phyloP scores from a whole-genome alignment of 2,888 invertebrate genomes.

The Eueremaeus valkanovi region DNA sequence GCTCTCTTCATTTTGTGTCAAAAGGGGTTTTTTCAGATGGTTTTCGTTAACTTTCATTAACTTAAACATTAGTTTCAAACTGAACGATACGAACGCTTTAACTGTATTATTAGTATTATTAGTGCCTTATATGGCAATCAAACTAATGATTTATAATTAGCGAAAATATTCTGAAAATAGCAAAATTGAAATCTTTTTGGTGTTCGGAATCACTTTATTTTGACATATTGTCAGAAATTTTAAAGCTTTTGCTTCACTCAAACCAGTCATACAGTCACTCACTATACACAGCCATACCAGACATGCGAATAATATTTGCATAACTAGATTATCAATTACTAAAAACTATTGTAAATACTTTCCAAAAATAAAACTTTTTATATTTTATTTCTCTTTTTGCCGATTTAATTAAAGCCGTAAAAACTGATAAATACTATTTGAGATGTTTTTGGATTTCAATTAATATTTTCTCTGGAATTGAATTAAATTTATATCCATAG shows the following conservation, averaged over 20 bases:
- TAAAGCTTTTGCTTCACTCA: background rate
- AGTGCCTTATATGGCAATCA: conserved; percentile 19
- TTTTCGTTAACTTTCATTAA: background rate
- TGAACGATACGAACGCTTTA: background rate
- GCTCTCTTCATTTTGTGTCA: background rate
- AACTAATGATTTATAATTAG: conserved; percentile 25
- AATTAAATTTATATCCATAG: background rate
- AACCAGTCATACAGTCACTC: background rate
- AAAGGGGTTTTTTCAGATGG: background rate
- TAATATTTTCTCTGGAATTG: too few species aligned
- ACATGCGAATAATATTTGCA: background rate
- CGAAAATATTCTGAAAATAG: conserved; percentile 12
- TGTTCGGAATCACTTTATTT: background rate
- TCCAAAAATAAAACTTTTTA: background rate
- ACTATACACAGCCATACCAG: background rate
- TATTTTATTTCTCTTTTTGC: background rate
- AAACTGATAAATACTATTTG: too few species aligned
- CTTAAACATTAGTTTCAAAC: too few species aligned
- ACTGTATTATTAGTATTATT: background rate
- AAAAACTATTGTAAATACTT: background rate
- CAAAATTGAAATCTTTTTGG: background rate
- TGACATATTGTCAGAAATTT: conserved; percentile 6
- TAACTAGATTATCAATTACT: background rate
- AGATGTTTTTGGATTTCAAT: too few species aligned
- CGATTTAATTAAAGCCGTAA: background rate